phyloP scores from a whole-genome alignment of 2,888 invertebrate genomes.

The Corythucha ciliata region DNA sequence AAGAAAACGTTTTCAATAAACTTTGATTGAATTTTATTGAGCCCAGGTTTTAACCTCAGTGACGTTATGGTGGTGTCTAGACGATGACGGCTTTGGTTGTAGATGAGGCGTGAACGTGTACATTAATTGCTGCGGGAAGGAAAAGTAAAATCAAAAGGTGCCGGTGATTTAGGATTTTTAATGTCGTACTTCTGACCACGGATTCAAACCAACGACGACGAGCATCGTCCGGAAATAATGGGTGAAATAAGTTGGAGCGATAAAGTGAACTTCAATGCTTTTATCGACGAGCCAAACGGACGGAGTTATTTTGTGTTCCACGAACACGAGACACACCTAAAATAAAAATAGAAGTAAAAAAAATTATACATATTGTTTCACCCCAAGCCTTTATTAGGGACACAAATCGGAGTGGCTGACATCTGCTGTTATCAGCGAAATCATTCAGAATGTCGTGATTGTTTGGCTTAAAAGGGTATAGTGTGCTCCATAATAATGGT shows the following conservation, averaged over 20 bases:
- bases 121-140: conserved; percentile 56
- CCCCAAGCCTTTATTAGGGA: too few species aligned
- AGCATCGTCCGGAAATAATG: conserved; percentile 80
- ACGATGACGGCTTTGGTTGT: conserved; percentile 48
- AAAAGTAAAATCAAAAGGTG: conserved; percentile 20
- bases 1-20: too few species aligned
- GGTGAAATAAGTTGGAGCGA: conserved; percentile 73
- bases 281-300: conserved; percentile 47
- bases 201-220: conserved; percentile 77
- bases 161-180: conserved; percentile 23
- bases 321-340: conserved; percentile 60
- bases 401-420: too few species aligned
- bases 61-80: conserved; percentile 40
- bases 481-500: too few species aligned
- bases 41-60: conserved; percentile 48
- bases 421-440: too few species aligned
- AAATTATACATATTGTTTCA: too few species aligned
- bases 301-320: conserved; percentile 41
- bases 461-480: too few species aligned
- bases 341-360: too few species aligned
- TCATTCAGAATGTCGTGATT: too few species aligned
- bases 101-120: conserved; percentile 65
- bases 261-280: conserved; percentile 61
- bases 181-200: conserved; percentile 85
- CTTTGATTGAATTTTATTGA: conserved; percentile 47